Conservation (phyloP, 2,113 vertebrate species). For the Prunella himalayana region DNA sequence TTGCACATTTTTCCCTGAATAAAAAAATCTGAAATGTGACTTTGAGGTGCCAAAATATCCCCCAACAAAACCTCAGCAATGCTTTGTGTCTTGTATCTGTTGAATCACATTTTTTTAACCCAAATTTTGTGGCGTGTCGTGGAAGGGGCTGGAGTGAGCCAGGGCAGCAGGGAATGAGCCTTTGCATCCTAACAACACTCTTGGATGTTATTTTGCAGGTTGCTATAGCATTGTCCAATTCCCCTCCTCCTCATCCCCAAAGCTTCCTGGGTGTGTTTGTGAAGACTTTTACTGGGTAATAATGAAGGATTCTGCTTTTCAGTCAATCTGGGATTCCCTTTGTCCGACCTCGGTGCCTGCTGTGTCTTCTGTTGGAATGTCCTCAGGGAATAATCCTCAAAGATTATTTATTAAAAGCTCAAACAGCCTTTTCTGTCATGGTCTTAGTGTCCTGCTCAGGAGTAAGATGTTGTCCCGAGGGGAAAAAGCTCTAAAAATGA, state of each 20-base stretch:
- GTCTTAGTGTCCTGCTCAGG: background rate
- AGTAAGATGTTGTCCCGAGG: background rate
- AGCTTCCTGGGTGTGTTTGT: conserved; percentile 33
- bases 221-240: background rate
- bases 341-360: background rate
- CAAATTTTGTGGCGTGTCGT: background rate
- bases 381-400: background rate
- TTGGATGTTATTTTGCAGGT: conserved; percentile 61
- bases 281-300: conserved; percentile 9
- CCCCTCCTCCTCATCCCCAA: conserved; percentile 16
- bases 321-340: background rate
- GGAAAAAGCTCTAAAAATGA: background rate
- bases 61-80: background rate
- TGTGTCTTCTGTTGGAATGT: background rate
- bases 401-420: background rate
- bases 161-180: background rate
- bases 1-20: fast-evolving
- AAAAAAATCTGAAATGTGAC: background rate
- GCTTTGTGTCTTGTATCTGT: background rate
- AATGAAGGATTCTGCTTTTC: conserved; percentile 37
- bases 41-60: background rate
- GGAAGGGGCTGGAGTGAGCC: background rate
- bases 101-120: fast-evolving
- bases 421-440: background rate
- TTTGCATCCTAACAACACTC: background rate